Evolutionary conservation across 2,888 invertebrate genomes (phyloP).

Genomic region (Kryphioiulus occultus): DNA sequence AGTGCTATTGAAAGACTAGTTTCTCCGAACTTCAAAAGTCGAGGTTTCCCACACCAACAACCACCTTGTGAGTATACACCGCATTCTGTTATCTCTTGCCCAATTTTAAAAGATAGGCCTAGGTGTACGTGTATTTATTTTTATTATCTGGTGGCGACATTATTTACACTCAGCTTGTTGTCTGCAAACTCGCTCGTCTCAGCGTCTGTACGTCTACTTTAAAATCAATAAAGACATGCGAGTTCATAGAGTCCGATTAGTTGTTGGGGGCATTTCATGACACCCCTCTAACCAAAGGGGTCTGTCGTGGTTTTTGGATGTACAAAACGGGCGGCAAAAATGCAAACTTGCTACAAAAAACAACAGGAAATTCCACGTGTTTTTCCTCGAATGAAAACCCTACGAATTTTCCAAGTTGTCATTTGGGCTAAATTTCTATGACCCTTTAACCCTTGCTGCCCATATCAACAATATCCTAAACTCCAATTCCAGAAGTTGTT

Average conservation of each 20-base stretch:
- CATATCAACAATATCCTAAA: neutral
- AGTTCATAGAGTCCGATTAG: too few relatives aligned
- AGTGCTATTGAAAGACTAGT: neutral
- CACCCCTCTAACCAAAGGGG: too few relatives aligned
- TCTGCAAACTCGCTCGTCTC: neutral
- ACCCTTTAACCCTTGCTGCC: neutral
- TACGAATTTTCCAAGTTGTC: neutral
- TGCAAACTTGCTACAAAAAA: neutral
- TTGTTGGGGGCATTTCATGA: too few relatives aligned
- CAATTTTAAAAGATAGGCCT: neutral
- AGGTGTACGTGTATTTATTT: neutral
- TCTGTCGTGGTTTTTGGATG: neutral
- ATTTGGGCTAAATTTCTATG: too few relatives aligned
- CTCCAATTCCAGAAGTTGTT: neutral
- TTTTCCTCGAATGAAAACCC: too few relatives aligned
- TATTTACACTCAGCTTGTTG: neutral
- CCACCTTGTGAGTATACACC: neutral
- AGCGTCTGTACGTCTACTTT: neutral
- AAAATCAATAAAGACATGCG: too few relatives aligned
- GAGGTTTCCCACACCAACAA: neutral
- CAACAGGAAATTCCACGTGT: neutral
- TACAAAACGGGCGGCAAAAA: neutral
- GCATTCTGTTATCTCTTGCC: neutral
- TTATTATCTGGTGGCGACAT: neutral
- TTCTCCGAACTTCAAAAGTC: neutral